These are phyloP conservation scores for Euphonia xanthogaster DNA, from an alignment of 2,797 vertebrate genomes.

Conservation along the genomic window DNA sequence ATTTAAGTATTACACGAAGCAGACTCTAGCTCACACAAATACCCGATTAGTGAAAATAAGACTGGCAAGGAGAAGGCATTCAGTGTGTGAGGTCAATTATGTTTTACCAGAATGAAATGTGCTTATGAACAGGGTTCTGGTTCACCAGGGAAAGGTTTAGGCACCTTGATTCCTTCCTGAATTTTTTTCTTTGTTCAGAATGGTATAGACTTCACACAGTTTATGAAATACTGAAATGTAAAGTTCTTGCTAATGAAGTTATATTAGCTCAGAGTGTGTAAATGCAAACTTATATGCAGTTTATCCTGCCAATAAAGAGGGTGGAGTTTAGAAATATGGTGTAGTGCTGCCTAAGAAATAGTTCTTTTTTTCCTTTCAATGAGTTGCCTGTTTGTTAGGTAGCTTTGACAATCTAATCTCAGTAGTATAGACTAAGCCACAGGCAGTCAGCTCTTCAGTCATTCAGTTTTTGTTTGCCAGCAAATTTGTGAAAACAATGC, in stretches of 20 bases:
- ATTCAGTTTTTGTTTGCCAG: not conserved
- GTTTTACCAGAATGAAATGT: not conserved
- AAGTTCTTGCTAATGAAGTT: not conserved
- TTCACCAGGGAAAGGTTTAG: not conserved
- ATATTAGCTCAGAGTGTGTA: not conserved
- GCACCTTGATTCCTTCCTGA: not conserved
- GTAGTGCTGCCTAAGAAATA: not conserved
- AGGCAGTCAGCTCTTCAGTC: not conserved
- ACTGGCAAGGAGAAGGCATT: not conserved
- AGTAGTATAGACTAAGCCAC: not conserved
- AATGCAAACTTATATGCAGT: not conserved
- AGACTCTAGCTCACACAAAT: slow-evolving; percentile 24
- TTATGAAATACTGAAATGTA: not conserved
- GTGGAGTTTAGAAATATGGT: not conserved
- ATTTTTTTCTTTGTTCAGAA: not conserved
- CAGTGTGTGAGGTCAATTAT: not conserved
- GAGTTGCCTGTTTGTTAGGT: not conserved
- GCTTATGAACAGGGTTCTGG: not conserved
- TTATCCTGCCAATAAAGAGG: not conserved
- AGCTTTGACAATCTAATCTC: not conserved
- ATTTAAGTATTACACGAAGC: not conserved
- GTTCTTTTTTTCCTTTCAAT: not conserved
- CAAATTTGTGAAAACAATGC: not conserved
- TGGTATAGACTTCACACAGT: not conserved
- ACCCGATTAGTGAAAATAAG: slow-evolving; percentile 32